Conservation (phyloP, 2,888 invertebrate species). For the Aradus depressus region DNA sequence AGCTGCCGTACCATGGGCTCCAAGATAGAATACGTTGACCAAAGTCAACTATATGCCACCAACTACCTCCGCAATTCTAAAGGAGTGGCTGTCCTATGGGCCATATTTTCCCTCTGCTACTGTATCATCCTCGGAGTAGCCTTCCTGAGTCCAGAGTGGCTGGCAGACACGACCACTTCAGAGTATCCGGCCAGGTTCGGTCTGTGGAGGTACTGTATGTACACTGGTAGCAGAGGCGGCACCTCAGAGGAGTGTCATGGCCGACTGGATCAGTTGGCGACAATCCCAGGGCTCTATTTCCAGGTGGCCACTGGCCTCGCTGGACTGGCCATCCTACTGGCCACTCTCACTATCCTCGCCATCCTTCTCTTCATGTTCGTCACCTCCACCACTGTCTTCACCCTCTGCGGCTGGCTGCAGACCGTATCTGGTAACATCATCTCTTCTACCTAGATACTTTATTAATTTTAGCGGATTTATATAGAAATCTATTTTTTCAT, state of each 20-base stretch:
- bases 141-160: slow-evolving; percentile 90
- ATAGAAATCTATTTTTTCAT: too few relatives aligned
- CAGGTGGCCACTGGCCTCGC: slow-evolving; percentile 80
- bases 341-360: slow-evolving; percentile 73
- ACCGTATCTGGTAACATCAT: slow-evolving; percentile 73
- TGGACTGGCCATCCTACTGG: slow-evolving; percentile 71
- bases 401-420: slow-evolving; percentile 91
- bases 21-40: slow-evolving; percentile 86
- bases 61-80: slow-evolving; percentile 85
- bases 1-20: too few relatives aligned
- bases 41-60: slow-evolving; percentile 79
- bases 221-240: slow-evolving; percentile 49
- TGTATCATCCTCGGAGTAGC: slow-evolving; percentile 90
- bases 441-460: not conserved
- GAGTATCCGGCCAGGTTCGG: slow-evolving; percentile 87
- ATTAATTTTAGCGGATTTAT: too few relatives aligned
- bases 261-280: slow-evolving; percentile 67
- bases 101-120: slow-evolving; percentile 92
- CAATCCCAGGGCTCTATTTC: slow-evolving; percentile 74
- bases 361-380: slow-evolving; percentile 89
- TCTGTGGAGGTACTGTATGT: slow-evolving; percentile 76
- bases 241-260: slow-evolving; percentile 69
- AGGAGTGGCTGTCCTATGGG: slow-evolving; percentile 95
- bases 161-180: slow-evolving; percentile 56
- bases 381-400: slow-evolving; percentile 81